Evolutionary conservation across 1,140 invertebrate genomes (phyloP).

Genomic region (Adelges cooleyi): DNA sequence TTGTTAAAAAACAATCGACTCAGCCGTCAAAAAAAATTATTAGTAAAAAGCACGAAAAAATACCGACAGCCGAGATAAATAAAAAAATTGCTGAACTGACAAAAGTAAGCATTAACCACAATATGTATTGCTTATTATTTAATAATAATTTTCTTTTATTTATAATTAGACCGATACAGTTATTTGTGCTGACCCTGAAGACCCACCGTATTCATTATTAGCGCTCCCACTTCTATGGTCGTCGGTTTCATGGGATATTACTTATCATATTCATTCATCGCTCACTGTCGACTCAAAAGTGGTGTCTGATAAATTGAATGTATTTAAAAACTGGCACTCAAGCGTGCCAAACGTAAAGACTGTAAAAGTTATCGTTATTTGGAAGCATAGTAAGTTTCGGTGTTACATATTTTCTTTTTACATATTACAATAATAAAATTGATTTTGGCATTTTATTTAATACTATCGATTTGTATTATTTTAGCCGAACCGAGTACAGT

Average conservation of each 20-base stretch:
- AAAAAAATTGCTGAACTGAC: background rate
- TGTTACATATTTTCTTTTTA: background rate
- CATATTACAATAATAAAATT: constrained; percentile 31
- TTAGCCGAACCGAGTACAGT: constrained; percentile 44
- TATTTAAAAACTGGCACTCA: constrained; percentile 30
- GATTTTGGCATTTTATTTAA: constrained; percentile 31
- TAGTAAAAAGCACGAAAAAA: background rate
- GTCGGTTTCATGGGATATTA: constrained; percentile 40
- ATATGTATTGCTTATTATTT: background rate
- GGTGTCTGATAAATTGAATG: constrained; percentile 29
- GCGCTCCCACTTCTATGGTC: constrained; percentile 46
- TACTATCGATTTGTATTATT: constrained; percentile 34
- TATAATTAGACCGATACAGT: constrained; percentile 42
- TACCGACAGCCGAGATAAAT: background rate
- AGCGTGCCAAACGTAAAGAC: constrained; percentile 36
- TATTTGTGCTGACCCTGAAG: constrained; percentile 51
- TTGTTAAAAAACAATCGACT: background rate
- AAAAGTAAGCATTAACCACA: background rate
- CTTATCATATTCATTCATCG: constrained; percentile 53
- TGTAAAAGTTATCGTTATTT: constrained; percentile 55
- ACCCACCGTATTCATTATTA: constrained; percentile 54
- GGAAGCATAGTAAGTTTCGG: constrained; percentile 53
- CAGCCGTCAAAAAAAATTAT: background rate
- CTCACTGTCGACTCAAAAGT: constrained; percentile 39
- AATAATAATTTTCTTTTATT: background rate